phyloP scores from a whole-genome alignment of 2,113 vertebrate genomes.

The Bos javanicus region DNA sequence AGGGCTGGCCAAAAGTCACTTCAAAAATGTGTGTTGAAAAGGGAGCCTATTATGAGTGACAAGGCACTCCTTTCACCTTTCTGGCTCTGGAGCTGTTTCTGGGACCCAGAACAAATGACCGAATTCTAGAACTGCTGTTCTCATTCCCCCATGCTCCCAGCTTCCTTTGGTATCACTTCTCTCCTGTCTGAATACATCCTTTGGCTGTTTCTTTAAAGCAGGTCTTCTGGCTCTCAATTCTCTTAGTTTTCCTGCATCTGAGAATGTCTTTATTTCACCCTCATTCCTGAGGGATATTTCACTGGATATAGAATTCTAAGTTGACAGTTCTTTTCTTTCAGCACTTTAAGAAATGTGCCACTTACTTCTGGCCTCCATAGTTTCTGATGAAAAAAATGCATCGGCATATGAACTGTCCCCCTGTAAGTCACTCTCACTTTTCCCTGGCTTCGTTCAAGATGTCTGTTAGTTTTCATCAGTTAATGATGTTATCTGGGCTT shows the following conservation, averaged over 20 bases:
- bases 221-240: not conserved
- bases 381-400: not conserved
- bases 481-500: not conserved
- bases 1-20: not conserved
- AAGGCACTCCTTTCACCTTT: not conserved
- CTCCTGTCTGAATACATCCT: not conserved
- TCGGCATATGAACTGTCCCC: not conserved
- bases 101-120: not conserved
- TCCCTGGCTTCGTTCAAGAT: not conserved
- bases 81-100: not conserved
- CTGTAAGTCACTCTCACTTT: not conserved
- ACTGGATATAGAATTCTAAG: not conserved
- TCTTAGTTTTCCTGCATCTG: not conserved
- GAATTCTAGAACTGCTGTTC: not conserved
- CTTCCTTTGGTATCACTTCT: not conserved
- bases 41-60: not conserved
- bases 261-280: not conserved
- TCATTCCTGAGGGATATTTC: not conserved
- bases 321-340: not conserved
- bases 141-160: not conserved
- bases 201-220: not conserved
- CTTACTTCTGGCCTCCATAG: not conserved
- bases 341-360: not conserved
- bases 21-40: not conserved
- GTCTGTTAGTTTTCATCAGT: not conserved